Percentiles rank a stretch among this genome's conserved stretches.
Conservation (phyloP, 37 sponge, comb jelly and placozoan genomes). For the Amphimedon queenslandica region DNA sequence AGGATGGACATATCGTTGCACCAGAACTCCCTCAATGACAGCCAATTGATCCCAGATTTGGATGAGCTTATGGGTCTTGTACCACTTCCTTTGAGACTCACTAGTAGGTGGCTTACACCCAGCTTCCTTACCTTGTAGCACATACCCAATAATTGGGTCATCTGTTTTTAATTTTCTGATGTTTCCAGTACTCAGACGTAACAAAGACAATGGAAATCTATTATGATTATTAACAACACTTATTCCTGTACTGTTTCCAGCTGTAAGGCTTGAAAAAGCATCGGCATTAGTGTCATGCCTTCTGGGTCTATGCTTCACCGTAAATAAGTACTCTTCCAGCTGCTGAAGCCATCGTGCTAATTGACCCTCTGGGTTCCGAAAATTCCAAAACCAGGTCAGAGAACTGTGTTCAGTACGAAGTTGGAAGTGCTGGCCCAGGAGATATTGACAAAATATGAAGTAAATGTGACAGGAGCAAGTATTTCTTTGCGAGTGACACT, state of each 20-base stretch:
- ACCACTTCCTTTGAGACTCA: not conserved
- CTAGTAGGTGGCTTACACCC: not conserved
- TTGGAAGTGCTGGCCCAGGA: not conserved
- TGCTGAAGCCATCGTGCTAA: not conserved
- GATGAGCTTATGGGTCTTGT: too few relatives aligned
- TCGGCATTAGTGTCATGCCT: not conserved
- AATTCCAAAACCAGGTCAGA: not conserved
- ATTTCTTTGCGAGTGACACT: constrained; percentile 3
- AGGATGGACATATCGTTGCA: not conserved
- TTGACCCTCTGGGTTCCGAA: not conserved
- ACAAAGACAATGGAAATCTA: too few relatives aligned
- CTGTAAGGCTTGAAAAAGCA: not conserved
- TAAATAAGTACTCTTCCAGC: not conserved
- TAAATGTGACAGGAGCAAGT: not conserved
- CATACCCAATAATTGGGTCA: too few relatives aligned
- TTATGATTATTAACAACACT: too few relatives aligned
- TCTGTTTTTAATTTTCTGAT: too few relatives aligned
- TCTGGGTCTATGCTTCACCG: not conserved
- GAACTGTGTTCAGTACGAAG: too few relatives aligned
- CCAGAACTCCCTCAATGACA: not conserved
- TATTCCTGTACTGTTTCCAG: not conserved
- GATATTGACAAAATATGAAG: not conserved
- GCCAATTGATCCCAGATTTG: not conserved
- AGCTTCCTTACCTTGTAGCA: not conserved
- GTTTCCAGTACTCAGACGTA: too few relatives aligned